Base-by-base conservation (phyloP, 35 echinoderm and acorn worm genomes). In the Apostichopus californicus region DNA sequence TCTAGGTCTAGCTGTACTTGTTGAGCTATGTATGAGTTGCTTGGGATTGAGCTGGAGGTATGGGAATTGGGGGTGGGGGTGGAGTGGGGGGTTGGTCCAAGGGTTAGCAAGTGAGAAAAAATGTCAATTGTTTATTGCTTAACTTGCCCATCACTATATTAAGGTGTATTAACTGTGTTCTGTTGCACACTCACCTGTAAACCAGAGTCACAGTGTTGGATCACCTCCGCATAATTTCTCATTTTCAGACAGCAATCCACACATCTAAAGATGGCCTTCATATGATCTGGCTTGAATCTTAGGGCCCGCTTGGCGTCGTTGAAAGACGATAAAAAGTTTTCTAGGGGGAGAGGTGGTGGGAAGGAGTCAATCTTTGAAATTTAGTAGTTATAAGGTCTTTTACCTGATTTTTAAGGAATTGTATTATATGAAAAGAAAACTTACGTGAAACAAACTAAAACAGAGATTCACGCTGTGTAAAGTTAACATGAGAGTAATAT, bases 161-260 rank as follows among this genome's bases (percentile, higher is more conserved):
- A 46, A 46, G 3, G 34, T 46, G 34, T 46, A 46, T 46, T 46
- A 46, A 46, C 34, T 46, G 34, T 46, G 34, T 46, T 46, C 34
- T 46, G 34, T 46, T 46, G 34, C 34, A 46, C 34, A 46, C 34
- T 75, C n/a, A 89, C 86, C 86, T 89, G 57, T 15, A 89, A 64
- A 72, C 86, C 86, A 34, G 5, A 7, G 61, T 89, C 86, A 28
- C 86, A 89, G 20, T 89, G 86, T 6, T 89, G 23, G 17, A 89
- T 4, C 0, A 26, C 86, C 24, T 89, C 86, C 3, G 86, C 17
- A 23, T 72, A 89, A n/a, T 64, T 68, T 21, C 63, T 89, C 86
- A 89, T 64, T 26, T 89, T 89, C 23, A 89, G n/a, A 73, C 86
- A 89, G 63, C 86, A 89, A 54, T 89, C 86, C 24, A 89, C 64